Percentiles rank a stretch among this genome's conserved stretches.
Conservation (phyloP, 2,113 vertebrate species). For the Chaetodon auriga region DNA sequence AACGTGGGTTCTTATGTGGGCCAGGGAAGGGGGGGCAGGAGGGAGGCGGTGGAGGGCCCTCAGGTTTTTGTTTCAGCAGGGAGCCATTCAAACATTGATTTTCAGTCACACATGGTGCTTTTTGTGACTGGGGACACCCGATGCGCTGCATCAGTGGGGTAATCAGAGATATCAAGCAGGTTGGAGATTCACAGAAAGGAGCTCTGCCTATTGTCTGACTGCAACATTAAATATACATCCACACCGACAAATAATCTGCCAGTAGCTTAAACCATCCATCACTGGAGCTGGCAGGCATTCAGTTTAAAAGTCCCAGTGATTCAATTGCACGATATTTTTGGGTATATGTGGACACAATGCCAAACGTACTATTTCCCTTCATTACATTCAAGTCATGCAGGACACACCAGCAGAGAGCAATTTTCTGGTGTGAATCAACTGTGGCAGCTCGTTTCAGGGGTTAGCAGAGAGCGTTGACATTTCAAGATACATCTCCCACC, state of each 20-base stretch:
- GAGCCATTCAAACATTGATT: slow-evolving; percentile 78
- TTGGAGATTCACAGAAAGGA: slow-evolving; percentile 39
- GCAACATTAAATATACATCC: slow-evolving; percentile 74
- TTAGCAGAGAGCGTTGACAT: slow-evolving; percentile 51
- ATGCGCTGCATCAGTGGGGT: slow-evolving; percentile 68
- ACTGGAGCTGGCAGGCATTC: slow-evolving; percentile 26
- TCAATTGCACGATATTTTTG: background rate
- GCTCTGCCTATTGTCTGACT: slow-evolving; percentile 36
- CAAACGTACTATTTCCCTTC: slow-evolving; percentile 10
- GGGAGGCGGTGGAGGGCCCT: slow-evolving; percentile 29
- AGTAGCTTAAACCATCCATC: slow-evolving; percentile 17
- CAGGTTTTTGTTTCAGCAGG: slow-evolving; percentile 69
- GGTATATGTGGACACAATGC: slow-evolving; percentile 12
- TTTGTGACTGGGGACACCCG: slow-evolving; percentile 70
- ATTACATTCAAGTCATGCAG: slow-evolving; percentile 42
- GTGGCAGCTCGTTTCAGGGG: slow-evolving; percentile 46
- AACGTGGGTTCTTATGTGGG: slow-evolving; percentile 53
- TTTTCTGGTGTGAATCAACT: slow-evolving; percentile 48
- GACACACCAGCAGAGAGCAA: slow-evolving; percentile 24
- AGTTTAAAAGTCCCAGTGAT: slow-evolving; percentile 20
- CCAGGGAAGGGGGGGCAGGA: slow-evolving; percentile 30
- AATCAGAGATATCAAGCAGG: slow-evolving; percentile 70
- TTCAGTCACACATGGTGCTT: slow-evolving; percentile 71
- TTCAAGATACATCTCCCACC: slow-evolving; percentile 43
- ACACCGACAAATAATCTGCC: slow-evolving; percentile 42